These are phyloP conservation scores for Xerus inauris DNA, from an alignment of 2,113 vertebrate genomes.

Conservation along the genomic window DNA sequence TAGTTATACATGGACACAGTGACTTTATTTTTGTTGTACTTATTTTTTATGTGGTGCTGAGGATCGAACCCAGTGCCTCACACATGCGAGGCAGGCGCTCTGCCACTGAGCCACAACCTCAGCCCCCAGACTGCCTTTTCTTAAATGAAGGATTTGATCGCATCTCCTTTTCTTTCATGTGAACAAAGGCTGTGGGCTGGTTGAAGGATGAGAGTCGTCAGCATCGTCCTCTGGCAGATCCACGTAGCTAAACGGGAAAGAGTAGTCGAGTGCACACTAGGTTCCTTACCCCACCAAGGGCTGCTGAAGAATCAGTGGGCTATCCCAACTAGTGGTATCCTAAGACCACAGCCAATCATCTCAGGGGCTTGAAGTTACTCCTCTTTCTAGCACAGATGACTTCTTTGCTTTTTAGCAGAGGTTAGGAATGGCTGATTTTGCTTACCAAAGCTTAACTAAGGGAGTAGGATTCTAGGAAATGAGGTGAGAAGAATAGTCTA, in stretches of 20 bases:
- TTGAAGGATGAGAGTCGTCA: constrained; percentile 10
- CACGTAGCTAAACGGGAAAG: background rate
- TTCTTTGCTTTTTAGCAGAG: constrained; percentile 22
- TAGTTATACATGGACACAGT: no score
- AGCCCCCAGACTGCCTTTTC: background rate
- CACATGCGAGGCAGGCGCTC: no score
- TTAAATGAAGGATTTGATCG: constrained; percentile 21
- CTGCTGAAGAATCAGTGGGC: background rate
- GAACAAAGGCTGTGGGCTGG: background rate
- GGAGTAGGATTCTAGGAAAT: constrained; percentile 18
- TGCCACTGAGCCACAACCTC: no score
- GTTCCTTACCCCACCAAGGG: background rate
- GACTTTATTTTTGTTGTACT: no score
- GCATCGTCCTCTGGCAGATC: background rate
- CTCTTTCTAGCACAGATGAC: background rate
- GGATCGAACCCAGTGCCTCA: no score
- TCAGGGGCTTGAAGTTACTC: background rate
- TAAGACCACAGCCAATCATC: background rate
- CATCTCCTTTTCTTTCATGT: background rate
- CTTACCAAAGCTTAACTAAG: background rate
- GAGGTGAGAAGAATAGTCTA: background rate
- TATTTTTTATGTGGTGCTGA: no score
- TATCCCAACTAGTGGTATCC: background rate
- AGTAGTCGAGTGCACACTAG: background rate
- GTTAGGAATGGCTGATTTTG: background rate